phyloP scores from a whole-genome alignment of 2,113 vertebrate genomes.

The Equus przewalskii region DNA sequence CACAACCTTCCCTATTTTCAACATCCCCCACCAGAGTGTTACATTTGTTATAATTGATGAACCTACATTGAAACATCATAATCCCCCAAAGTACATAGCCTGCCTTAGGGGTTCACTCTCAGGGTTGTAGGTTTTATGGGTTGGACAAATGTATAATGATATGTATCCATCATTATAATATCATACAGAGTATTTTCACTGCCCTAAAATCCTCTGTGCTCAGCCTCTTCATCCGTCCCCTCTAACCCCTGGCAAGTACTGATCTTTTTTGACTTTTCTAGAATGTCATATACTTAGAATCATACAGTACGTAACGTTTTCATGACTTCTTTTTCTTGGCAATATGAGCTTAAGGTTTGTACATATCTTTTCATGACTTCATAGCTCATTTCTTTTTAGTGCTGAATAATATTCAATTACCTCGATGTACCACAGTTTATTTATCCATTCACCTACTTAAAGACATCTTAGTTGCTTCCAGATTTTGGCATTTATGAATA shows the following conservation, averaged over 20 bases:
- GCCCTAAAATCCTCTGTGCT: not conserved
- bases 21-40: not conserved
- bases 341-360: not conserved
- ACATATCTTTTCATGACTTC: not conserved
- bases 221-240: not conserved
- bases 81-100: not conserved
- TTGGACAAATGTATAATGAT: not conserved
- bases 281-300: not conserved
- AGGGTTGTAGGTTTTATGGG: not conserved
- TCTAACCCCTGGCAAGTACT: not conserved
- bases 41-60: not conserved
- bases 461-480: not conserved
- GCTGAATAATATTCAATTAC: not conserved
- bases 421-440: not conserved
- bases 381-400: not conserved
- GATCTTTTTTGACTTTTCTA: not conserved
- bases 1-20: not conserved
- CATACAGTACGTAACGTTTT: not conserved
- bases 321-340: not conserved
- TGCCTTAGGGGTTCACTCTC: not conserved
- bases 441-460: not conserved
- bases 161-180: not conserved
- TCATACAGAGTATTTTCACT: not conserved
- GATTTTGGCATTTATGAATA: not conserved
- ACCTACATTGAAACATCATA: not conserved